Evolutionary conservation across 1,140 invertebrate species (phyloP).

Genomic region (Drosophila paulistorum): DNA sequence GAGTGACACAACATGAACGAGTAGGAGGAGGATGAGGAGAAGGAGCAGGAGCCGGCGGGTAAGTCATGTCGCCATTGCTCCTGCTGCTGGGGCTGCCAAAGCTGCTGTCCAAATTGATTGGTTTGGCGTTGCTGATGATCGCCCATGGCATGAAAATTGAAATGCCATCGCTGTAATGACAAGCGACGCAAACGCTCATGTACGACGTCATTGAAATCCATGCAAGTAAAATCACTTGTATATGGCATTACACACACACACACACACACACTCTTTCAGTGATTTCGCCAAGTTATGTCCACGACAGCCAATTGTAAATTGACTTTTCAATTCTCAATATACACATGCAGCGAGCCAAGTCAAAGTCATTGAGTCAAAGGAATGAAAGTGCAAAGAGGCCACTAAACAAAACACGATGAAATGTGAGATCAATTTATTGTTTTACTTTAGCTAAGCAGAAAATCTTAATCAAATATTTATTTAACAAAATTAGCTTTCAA

Average conservation of each 20-base stretch:
- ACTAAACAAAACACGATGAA: no score
- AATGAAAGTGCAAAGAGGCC: no score
- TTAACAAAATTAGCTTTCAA: no score
- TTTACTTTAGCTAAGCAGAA: no score
- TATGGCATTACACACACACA: conserved; percentile 26
- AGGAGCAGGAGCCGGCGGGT: not conserved
- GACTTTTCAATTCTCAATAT: not conserved
- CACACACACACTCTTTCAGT: not conserved
- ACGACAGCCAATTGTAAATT: not conserved
- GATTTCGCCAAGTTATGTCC: not conserved
- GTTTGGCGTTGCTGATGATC: conserved; percentile 36
- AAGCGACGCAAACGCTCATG: conserved; percentile 39
- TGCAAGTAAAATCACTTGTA: conserved; percentile 19
- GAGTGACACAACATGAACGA: not conserved
- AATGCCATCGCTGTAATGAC: conserved; percentile 61
- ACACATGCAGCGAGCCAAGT: not conserved
- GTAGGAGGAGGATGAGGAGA: not conserved
- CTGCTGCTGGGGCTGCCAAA: conserved; percentile 14
- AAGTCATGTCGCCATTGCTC: not conserved
- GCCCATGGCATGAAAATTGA: conserved; percentile 52
- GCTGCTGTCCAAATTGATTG: conserved; percentile 51
- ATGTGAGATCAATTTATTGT: no score
- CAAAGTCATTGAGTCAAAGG: not conserved
- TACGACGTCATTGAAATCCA: conserved; percentile 29
- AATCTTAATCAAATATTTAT: no score